phyloP scores from a whole-genome alignment of 2,113 vertebrate genomes.

The Chinchilla lanigera region DNA sequence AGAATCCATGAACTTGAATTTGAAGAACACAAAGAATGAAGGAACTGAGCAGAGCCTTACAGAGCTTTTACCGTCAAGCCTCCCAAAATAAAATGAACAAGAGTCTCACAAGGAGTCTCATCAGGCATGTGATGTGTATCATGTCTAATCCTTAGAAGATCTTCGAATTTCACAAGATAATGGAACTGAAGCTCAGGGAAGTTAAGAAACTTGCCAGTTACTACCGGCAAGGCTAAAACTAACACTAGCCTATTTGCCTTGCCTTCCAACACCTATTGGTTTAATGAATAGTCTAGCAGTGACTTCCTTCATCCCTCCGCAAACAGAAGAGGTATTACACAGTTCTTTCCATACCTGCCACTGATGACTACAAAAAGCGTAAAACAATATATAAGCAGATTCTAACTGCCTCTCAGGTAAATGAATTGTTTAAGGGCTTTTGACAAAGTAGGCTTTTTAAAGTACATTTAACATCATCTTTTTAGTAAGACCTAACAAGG shows the following conservation, averaged over 20 bases:
- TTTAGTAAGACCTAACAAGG: not conserved
- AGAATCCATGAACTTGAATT: not conserved
- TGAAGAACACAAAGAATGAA: not conserved
- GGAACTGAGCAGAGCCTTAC: not conserved
- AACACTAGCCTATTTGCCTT: not conserved
- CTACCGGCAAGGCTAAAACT: not conserved
- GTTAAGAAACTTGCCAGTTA: not conserved
- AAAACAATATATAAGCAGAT: not conserved
- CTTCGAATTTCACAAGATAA: conserved; percentile 31
- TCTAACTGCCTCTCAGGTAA: not conserved
- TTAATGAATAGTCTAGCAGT: not conserved
- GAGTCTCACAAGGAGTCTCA: not conserved
- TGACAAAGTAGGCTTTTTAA: not conserved
- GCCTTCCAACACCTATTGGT: not conserved
- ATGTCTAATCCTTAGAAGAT: not conserved
- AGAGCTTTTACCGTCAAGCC: not conserved
- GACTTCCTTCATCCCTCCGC: not conserved
- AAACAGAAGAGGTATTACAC: not conserved
- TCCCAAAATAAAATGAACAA: not conserved
- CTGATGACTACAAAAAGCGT: not conserved
- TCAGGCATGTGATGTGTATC: not conserved
- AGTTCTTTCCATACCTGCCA: not conserved
- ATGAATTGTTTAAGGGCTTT: conserved; percentile 3
- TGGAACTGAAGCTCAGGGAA: not conserved
- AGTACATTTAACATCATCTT: not conserved